phyloP scores from a whole-genome alignment of 2,888 invertebrate species.

The Eustalomyia histrio region DNA sequence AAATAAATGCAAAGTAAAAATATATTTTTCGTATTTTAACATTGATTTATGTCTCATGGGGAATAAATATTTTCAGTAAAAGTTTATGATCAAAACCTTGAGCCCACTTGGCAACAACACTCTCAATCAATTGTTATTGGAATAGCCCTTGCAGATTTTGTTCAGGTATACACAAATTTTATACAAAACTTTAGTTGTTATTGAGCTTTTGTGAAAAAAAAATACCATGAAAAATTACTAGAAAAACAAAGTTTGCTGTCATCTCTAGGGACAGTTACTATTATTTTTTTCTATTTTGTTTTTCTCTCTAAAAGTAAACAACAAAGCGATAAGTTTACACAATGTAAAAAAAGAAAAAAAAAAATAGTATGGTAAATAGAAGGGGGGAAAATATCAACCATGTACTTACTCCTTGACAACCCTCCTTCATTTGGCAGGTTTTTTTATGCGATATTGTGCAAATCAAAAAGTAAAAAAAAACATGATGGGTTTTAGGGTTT shows the following conservation, averaged over 20 bases:
- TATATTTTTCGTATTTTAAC: no score
- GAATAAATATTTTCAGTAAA: no score
- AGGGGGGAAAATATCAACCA: background rate
- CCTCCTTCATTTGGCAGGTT: background rate
- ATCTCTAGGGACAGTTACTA: constrained; percentile 3
- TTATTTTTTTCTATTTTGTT: background rate
- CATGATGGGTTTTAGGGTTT: constrained; percentile 19
- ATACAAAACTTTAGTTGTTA: constrained; percentile 37
- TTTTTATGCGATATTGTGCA: background rate
- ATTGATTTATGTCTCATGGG: no score
- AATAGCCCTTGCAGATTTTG: background rate
- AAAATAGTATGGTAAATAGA: background rate
- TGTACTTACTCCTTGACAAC: background rate
- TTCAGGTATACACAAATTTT: constrained; percentile 1
- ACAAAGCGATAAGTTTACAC: background rate
- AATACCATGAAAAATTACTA: constrained; percentile 23
- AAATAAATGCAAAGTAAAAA: no score
- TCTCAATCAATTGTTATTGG: no score
- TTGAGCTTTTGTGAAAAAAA: constrained; percentile 38
- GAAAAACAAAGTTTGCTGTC: constrained; percentile 14
- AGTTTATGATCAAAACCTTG: no score
- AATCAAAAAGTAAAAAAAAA: background rate
- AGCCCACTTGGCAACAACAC: no score
- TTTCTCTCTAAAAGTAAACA: background rate
- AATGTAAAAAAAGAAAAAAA: background rate